Percentiles rank a stretch among this genome's conserved stretches.
Evolutionary conservation across 1,140 invertebrate species (phyloP).

Genomic region (Achroia grisella): DNA sequence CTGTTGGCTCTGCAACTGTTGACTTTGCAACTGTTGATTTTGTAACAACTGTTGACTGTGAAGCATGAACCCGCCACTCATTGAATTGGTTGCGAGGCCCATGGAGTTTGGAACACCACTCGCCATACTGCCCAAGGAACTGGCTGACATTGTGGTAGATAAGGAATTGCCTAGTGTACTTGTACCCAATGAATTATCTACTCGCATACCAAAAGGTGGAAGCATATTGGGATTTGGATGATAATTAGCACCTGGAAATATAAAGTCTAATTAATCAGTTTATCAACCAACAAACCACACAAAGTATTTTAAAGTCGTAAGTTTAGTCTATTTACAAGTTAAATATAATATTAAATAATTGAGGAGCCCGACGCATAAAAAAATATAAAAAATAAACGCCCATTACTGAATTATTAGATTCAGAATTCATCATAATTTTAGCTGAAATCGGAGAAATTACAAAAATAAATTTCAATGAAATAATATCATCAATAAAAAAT

Average conservation of each 20-base stretch:
- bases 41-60: slow-evolving; percentile 39
- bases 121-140: slow-evolving; percentile 20
- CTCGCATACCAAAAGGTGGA: slow-evolving; percentile 69
- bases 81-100: background rate
- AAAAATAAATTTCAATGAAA: too few relatives aligned
- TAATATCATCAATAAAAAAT: too few relatives aligned
- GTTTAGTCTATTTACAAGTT: too few relatives aligned
- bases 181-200: slow-evolving; percentile 51
- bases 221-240: slow-evolving; percentile 63
- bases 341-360: too few relatives aligned
- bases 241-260: slow-evolving; percentile 60
- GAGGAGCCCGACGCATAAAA: too few relatives aligned
- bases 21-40: slow-evolving; percentile 35
- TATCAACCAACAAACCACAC: too few relatives aligned
- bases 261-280: background rate
- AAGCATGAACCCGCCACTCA: slow-evolving; percentile 36
- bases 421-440: too few relatives aligned
- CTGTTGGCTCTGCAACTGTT: slow-evolving; percentile 36
- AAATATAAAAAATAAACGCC: too few relatives aligned
- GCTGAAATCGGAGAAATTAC: too few relatives aligned
- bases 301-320: too few relatives aligned
- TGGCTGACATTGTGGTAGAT: slow-evolving; percentile 14
- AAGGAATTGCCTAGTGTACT: slow-evolving; percentile 17
- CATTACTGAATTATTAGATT: too few relatives aligned
- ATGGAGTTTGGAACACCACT: slow-evolving; percentile 3